phyloP scores from a whole-genome alignment of 2,113 vertebrate species.

The Alethe diademata region DNA sequence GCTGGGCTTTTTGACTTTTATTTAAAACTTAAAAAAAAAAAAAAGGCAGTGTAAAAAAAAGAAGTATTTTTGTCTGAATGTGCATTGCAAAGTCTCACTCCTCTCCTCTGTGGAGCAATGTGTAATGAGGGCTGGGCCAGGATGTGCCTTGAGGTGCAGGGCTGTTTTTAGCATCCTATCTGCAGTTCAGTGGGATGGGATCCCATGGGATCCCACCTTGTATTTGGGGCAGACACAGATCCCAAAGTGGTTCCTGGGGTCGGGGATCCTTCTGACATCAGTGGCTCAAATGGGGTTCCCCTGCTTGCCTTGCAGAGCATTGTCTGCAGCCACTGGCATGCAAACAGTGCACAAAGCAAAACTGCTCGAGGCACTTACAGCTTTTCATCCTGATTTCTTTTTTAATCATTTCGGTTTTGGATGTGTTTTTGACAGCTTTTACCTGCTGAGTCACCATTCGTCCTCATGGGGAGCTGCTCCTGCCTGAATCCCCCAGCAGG shows the following conservation, averaged over 20 bases:
- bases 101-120: rapidly evolving
- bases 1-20: slow-evolving; percentile 21
- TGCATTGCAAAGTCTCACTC: not conserved
- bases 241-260: rapidly evolving
- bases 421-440: slow-evolving; percentile 15
- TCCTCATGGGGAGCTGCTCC: not conserved
- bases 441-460: slow-evolving; percentile 57
- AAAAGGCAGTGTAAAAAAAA: not conserved
- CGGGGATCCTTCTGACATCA: rapidly evolving
- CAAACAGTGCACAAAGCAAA: not conserved
- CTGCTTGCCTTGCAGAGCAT: rapidly evolving
- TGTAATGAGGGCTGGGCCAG: not conserved
- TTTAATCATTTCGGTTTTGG: not conserved
- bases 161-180: rapidly evolving
- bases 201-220: rapidly evolving
- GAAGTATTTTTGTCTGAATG: not conserved
- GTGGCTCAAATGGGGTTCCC: not conserved
- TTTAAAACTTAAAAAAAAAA: not conserved
- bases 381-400: not conserved
- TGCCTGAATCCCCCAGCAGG: not conserved
- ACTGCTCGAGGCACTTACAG: not conserved
- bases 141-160: rapidly evolving
- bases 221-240: rapidly evolving
- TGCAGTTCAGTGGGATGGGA: not conserved
- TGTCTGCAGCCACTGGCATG: not conserved